Evolutionary conservation across 2,113 vertebrate species (phyloP).

Genomic region (Uropsilus gracilis): DNA sequence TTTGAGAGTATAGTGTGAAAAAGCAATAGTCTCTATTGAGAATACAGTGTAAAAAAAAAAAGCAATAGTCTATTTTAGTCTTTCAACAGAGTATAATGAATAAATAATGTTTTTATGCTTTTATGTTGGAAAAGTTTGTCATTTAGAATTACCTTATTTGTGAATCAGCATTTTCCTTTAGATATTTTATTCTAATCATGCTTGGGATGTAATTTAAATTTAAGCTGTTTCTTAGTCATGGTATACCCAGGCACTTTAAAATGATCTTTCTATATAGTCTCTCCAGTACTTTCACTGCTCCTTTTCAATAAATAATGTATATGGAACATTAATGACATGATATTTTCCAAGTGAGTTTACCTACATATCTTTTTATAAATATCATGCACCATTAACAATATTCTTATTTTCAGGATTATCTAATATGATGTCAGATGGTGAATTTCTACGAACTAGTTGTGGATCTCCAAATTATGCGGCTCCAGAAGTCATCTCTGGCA

Average conservation of each 20-base stretch:
- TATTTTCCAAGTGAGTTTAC: slow-evolving; percentile 43
- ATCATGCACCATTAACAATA: neutral
- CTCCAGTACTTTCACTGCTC: neutral
- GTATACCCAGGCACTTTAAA: neutral
- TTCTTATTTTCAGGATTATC: slow-evolving; percentile 91
- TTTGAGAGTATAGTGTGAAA: slow-evolving; percentile 13
- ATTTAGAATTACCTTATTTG: slow-evolving; percentile 64
- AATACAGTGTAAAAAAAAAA: neutral
- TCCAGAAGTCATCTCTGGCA: slow-evolving; percentile 99
- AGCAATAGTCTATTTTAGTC: neutral
- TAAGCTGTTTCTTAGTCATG: neutral
- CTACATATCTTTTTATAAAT: slow-evolving; percentile 26
- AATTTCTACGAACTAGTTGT: slow-evolving; percentile 98
- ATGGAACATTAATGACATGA: neutral
- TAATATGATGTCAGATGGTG: slow-evolving; percentile 99
- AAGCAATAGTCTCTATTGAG: neutral
- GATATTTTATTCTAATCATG: neutral
- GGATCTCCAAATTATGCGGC: slow-evolving; percentile 99
- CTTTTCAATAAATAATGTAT: neutral
- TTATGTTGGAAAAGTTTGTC: slow-evolving; percentile 2
- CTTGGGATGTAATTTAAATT: neutral
- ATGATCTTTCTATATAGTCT: neutral
- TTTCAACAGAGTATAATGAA: neutral
- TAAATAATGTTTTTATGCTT: slow-evolving; percentile 29
- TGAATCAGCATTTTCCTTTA: slow-evolving; percentile 50